A percentile compares a stretch with the other conserved stretches of the same genome.
Evolutionary conservation across 2,888 invertebrate species (phyloP).

Genomic region (Acanthoscelides obtectus): DNA sequence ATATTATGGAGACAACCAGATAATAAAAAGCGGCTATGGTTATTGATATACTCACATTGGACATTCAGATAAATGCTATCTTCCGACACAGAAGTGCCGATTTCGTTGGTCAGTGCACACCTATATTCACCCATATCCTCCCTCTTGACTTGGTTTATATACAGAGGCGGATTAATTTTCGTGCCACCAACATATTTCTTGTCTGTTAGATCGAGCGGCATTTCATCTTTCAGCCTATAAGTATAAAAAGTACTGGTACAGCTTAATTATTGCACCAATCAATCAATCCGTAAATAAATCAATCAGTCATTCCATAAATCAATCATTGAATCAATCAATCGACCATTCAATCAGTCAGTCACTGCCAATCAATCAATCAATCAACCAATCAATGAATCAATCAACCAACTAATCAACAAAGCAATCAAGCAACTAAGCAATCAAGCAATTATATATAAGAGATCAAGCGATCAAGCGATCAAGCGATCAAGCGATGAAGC

Average conservation of each 20-base stretch:
- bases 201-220: constrained; percentile 53
- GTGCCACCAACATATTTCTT: constrained; percentile 74
- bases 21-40: too few species aligned
- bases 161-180: constrained; percentile 68
- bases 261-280: not conserved
- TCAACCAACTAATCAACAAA: too few species aligned
- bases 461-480: too few species aligned
- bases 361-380: too few species aligned
- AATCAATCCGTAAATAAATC: not conserved
- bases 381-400: too few species aligned
- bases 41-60: constrained; percentile 59
- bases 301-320: too few species aligned
- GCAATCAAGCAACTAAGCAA: too few species aligned
- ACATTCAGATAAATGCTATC: constrained; percentile 73
- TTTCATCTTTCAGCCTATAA: constrained; percentile 66
- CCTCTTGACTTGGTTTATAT: constrained; percentile 70
- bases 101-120: constrained; percentile 74
- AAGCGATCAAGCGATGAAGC: too few species aligned
- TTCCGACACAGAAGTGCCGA: constrained; percentile 72
- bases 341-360: too few species aligned
- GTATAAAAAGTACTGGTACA: not conserved
- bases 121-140: constrained; percentile 81
- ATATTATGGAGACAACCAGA: too few species aligned
- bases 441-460: too few species aligned
- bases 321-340: too few species aligned